Percentiles rank a stretch among this genome's conserved stretches.
Evolutionary conservation across 2,797 vertebrate genomes (phyloP).

Genomic region (Crax fasciolata): DNA sequence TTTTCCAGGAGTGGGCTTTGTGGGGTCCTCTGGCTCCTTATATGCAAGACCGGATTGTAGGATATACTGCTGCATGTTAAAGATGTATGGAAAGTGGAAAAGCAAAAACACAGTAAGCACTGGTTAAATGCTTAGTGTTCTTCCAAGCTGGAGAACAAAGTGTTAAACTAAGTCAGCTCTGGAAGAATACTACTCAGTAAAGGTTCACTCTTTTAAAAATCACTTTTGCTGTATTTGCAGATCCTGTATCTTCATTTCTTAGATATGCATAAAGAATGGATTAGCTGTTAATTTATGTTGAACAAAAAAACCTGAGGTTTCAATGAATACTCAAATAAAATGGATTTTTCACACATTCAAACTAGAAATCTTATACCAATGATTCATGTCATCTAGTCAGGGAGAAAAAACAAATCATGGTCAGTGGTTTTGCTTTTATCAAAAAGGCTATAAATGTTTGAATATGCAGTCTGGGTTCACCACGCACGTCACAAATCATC

Average conservation of each 20-base stretch:
- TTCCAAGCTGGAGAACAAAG: neutral
- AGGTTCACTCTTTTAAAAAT: neutral
- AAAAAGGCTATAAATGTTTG: neutral
- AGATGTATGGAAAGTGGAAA: neutral
- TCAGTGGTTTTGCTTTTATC: neutral
- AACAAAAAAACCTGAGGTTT: neutral
- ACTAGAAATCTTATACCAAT: neutral
- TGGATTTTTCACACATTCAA: neutral
- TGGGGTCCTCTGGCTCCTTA: neutral
- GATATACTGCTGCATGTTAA: neutral
- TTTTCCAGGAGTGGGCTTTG: neutral
- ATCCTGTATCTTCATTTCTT: neutral
- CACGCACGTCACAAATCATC: neutral
- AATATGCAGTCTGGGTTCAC: neutral
- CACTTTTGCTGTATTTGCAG: constrained; percentile 13
- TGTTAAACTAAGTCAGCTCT: neutral
- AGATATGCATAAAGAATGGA: neutral
- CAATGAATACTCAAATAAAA: neutral
- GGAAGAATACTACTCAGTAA: neutral
- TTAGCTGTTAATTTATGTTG: neutral
- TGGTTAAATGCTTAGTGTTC: neutral
- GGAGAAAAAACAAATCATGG: neutral
- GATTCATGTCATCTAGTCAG: neutral
- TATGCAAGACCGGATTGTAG: neutral
- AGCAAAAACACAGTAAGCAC: neutral